Conservation (phyloP, 2,888 invertebrate genomes). For the Phyllotreta cruciferae region DNA sequence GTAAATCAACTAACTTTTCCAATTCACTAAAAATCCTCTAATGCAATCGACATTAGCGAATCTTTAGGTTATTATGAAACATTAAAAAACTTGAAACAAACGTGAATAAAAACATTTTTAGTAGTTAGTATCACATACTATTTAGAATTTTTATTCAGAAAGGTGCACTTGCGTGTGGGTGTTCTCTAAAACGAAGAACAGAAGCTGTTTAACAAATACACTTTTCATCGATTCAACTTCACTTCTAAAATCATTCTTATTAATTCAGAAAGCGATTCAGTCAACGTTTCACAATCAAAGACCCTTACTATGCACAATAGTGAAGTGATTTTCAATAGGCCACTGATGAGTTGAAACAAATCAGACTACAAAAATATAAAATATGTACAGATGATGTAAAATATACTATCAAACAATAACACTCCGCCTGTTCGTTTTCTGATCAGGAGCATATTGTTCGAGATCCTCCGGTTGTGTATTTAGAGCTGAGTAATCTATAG, state of each 20-base stretch:
- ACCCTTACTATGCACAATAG: constrained; percentile 8
- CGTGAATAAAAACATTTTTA: not conserved
- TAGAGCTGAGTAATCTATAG: constrained; percentile 78
- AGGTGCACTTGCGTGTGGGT: constrained; percentile 57
- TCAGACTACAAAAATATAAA: constrained; percentile 27
- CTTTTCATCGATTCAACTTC: not conserved
- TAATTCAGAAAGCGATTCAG: too few relatives aligned
- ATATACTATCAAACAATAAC: constrained; percentile 66
- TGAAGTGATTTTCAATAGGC: constrained; percentile 8
- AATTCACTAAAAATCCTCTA: not conserved
- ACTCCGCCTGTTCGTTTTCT: constrained; percentile 73
- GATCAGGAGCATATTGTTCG: constrained; percentile 74
- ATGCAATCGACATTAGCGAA: not conserved
- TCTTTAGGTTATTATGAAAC: not conserved
- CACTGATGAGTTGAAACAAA: constrained; percentile 12
- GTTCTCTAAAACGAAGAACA: constrained; percentile 13
- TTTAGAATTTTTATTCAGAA: constrained; percentile 57
- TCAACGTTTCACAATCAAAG: too few relatives aligned
- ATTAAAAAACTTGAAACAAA: not conserved
- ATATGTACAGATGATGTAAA: constrained; percentile 16
- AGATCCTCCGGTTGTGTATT: constrained; percentile 74
- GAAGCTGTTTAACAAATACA: constrained; percentile 3
- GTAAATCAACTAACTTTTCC: constrained; percentile 1
- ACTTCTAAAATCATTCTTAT: too few relatives aligned
- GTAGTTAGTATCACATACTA: constrained; percentile 56